Conservation (phyloP, 35 echinoderm and acorn worm genomes). For the Heliocidaris tuberculata region DNA sequence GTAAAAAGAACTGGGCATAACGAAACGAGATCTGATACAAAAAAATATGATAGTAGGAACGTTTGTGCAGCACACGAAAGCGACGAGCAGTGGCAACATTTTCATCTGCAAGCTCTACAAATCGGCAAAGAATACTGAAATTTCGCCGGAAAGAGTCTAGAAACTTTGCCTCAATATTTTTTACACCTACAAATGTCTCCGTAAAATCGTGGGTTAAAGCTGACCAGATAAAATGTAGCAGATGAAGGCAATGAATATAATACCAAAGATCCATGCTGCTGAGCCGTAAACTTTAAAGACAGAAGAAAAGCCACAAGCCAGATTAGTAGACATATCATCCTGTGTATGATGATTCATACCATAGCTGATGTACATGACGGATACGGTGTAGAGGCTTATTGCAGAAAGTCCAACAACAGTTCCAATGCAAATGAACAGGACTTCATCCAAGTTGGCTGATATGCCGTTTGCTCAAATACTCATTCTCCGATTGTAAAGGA, state of each 20-base stretch:
- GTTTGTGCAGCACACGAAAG: neutral
- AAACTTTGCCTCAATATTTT: neutral
- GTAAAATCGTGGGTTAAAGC: neutral
- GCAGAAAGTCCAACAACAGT: neutral
- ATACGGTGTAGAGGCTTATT: neutral
- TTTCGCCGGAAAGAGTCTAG: neutral
- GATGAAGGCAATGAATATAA: neutral
- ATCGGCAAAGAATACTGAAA: neutral
- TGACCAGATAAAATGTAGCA: neutral
- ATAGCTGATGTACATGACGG: neutral
- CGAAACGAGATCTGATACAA: neutral
- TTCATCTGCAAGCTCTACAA: neutral
- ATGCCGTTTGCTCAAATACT: neutral
- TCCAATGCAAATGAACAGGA: neutral
- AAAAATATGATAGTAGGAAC: neutral
- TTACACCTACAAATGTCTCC: neutral
- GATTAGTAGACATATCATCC: neutral
- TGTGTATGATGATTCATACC: neutral
- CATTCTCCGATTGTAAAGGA: neutral
- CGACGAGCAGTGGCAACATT: neutral
- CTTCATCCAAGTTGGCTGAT: neutral
- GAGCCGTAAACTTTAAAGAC: neutral
- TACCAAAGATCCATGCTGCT: neutral
- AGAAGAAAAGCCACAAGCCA: neutral
- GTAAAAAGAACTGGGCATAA: neutral